Evolutionary conservation across 2,797 vertebrate species (phyloP), one percentile per base, ranked within the genome.

Genomic region (Siniperca undulata): DNA sequence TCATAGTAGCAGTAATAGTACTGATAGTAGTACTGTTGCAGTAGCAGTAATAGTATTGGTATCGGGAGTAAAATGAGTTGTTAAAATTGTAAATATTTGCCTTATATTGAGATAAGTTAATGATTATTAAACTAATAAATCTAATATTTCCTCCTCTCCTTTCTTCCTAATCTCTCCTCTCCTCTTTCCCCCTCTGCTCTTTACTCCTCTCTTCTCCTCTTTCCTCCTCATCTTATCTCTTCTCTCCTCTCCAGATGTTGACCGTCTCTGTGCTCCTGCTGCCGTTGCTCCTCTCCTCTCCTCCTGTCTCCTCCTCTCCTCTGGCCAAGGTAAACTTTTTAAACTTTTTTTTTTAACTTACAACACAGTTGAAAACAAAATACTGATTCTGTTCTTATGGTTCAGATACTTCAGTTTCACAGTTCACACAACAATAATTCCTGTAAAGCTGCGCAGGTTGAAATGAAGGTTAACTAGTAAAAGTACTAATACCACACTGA

Each of bases 321-420:
- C 67, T 91, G 64, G 40, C 46, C 50, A 67, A 80, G 88, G 90
- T 89, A 88, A 80, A 70, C n/a, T 65, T 60, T 53, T 19, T 62
- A 27, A 27, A 27, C 27, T 27, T 27, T 27, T 12, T 38, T 27
- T 27, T 55, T 55, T 19, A 0, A n/a, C 44, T 46, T 69, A 62
- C 36, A 46, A 44, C 40, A 19, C 14, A 24, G 8, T 36, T 17
- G 22, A 36, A 36, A 36, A 20, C 30, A 19, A 34, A 10, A 55
- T 50, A 7, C 9, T 55, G 3, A 53, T 53, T 22, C 2, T n/a
- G 9, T n/a, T 24, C 46, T 17, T 48, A 48, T 48, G 3, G 30
- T 11, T 65, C 1, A 1, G 4, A 42, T n/a, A 40, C 7, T 62
- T 5, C 7, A 53, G 7, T 19, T 48, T 48, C 6, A 46, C 40